A percentile compares a stretch with the other conserved stretches of the same genome.
These are phyloP conservation scores for Archips crataeganus DNA, from an alignment of 2,888 invertebrate genomes.

Conservation along the genomic window DNA sequence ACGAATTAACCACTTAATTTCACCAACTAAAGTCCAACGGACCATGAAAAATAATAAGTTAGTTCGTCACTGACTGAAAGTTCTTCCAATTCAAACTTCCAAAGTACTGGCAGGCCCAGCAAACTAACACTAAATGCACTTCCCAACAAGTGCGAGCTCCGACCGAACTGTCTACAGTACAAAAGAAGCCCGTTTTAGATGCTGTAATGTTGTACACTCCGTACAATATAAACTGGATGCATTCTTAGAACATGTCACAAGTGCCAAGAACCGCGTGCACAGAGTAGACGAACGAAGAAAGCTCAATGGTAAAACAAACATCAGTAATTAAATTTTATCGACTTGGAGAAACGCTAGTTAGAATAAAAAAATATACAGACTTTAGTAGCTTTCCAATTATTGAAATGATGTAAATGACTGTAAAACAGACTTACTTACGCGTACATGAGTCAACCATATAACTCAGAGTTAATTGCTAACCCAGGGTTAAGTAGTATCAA, in stretches of 20 bases:
- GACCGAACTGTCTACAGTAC: conserved; percentile 34
- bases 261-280: background rate
- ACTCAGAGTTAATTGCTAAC: too few relatives aligned
- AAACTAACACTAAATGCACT: conserved; percentile 37
- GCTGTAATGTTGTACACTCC: conserved; percentile 18
- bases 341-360: too few relatives aligned
- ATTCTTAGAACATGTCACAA: conserved; percentile 39
- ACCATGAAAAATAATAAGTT: background rate
- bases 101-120: background rate
- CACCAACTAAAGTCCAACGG: background rate
- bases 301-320: background rate
- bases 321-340: too few relatives aligned
- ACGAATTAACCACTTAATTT: too few relatives aligned
- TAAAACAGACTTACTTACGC: too few relatives aligned
- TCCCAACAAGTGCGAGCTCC: conserved; percentile 10
- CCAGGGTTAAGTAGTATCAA: too few relatives aligned
- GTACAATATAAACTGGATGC: conserved; percentile 30
- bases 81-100: conserved; percentile 2
- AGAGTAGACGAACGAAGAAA: background rate
- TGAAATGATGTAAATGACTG: too few relatives aligned
- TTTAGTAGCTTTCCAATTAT: too few relatives aligned
- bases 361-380: too few relatives aligned
- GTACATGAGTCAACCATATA: too few relatives aligned
- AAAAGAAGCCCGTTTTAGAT: conserved; percentile 37
- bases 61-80: background rate